Evolutionary conservation across 1,140 invertebrate genomes (phyloP), one percentile per base, ranked within the genome.

Genomic region (Amphibalanus amphitrite): DNA sequence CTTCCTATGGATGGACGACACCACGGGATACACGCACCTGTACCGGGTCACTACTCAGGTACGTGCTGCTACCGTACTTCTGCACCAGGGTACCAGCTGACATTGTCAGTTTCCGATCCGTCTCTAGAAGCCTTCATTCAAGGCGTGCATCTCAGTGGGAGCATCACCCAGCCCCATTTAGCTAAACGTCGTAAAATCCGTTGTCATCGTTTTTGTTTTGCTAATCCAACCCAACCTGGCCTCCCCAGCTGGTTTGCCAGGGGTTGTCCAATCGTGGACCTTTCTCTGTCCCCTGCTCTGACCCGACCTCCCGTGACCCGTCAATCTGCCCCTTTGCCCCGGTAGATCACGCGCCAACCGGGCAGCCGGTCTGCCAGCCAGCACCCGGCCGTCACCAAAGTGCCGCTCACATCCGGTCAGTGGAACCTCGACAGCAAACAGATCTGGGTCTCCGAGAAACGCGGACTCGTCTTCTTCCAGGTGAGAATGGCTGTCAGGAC

Each of bases 351-450:
- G 3, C 65, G 65, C 65, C 26, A 67, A 26, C 26, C 65, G 28
- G 65, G n/a, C 4, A 10, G 8, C 17, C 28, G 65, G 3, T n/a
- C 26, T 10, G 3, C 28, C 26, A 8, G n/a, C 67, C 40, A 68
- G n/a, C 68, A 26, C 23, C 40, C 84, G 74, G 81, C 88, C 65
- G 78, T 85, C 69, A 85, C 84, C 28, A 87, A 88, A 78, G 80
- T 89, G 26, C 84, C 89, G 3, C 80, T 93, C 72, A 93, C 91
- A 0, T 84, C 84, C 65, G 91, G 90, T 0, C 88, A 91, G 38
- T 93, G 90, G 90, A 90, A 91, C 79, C 89, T 93, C 0, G 80
- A 91, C 70, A 87, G 86, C 0, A 84, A 85, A 73, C 87, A 87
- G 75, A 82, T 92, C 67, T 92, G 90, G 90, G 87, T 92, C 20